Evolutionary conservation across 1,140 invertebrate species (phyloP), one percentile per base, ranked within the genome.

Genomic region (Lordiphosa stackelbergi): DNA sequence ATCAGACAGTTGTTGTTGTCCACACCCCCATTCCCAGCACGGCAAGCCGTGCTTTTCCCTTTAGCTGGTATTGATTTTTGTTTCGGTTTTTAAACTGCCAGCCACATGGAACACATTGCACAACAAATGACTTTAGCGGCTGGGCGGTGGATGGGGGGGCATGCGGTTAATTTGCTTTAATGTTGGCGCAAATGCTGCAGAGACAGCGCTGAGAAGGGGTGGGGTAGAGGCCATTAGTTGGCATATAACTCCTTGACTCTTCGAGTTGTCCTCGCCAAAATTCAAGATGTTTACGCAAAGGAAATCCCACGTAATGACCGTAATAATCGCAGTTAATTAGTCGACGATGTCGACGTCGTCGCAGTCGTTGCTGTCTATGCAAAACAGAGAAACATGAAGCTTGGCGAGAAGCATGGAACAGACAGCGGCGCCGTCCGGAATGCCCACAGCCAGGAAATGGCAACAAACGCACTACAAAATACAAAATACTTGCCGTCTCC

Each of bases 261-360:
- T 74, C 46, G 68, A 62, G 59, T 69, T 72, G 66, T 65, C 56
- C 60, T 53, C 56, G 68, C 66, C 63, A 81, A 86, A 86, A 86
- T 78, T 86, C 85, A 86, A 86, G 85, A 86, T 86, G 85, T 86
- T 86, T 81, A 86, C 84, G 74, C 74, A 85, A 73, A 86, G 79
- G 85, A 87, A 87, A 87, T 86, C 85, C 85, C 85, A 87, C 85
- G 85, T 87, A 87, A 87, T 87, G 85, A 86, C 85, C 85, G 85
- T 86, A 87, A 87, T 87, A 87, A 87, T 87, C 85, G 85, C 85
- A 87, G 85, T 87, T 87, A 87, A 87, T 87, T 87, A 87, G 85
- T 87, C 85, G 81, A 75, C 84, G 79, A 79, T 77, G 70, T 66
- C 73, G 74, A 75, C 72, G 74, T 46, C 10, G 41, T 46, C 43